Evolutionary conservation across 2,797 vertebrate genomes (phyloP).

Genomic region (Peromyscus aztecus): DNA sequence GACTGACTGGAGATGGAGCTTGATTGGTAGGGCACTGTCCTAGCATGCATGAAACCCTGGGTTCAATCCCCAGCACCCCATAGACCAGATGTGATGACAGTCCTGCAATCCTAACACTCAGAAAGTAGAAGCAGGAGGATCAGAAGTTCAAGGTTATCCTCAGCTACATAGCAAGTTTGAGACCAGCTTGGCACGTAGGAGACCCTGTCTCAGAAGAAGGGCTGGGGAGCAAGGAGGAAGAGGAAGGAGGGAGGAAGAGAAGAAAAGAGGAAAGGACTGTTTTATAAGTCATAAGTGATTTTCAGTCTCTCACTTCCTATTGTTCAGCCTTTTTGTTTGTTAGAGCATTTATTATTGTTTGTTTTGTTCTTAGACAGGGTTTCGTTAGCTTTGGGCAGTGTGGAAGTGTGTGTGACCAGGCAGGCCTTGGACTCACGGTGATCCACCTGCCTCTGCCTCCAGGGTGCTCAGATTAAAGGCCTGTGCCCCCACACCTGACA

Average conservation of each 20-base stretch:
- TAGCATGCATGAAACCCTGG: not conserved
- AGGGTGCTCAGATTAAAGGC: not conserved
- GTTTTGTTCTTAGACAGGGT: not conserved
- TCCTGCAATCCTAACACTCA: not conserved
- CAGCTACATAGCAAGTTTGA: not conserved
- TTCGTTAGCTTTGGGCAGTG: not conserved
- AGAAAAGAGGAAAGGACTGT: not conserved
- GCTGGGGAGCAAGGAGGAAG: too few relatives aligned
- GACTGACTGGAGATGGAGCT: not conserved
- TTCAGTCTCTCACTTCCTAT: not conserved
- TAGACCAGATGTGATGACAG: not conserved
- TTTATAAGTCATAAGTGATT: not conserved
- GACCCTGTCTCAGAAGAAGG: not conserved
- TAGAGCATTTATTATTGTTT: not conserved
- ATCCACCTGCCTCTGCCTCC: not conserved
- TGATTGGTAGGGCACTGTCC: not conserved
- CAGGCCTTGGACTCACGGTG: not conserved
- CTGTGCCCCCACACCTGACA: too few relatives aligned
- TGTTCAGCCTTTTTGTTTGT: not conserved
- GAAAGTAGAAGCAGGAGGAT: not conserved
- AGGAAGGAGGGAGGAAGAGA: not conserved
- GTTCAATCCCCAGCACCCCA: not conserved
- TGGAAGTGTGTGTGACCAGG: not conserved
- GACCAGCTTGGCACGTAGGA: not conserved
- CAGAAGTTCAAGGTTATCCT: not conserved